Base-by-base conservation (phyloP, 2,888 invertebrate species). In the Tyria jacobaeae region DNA sequence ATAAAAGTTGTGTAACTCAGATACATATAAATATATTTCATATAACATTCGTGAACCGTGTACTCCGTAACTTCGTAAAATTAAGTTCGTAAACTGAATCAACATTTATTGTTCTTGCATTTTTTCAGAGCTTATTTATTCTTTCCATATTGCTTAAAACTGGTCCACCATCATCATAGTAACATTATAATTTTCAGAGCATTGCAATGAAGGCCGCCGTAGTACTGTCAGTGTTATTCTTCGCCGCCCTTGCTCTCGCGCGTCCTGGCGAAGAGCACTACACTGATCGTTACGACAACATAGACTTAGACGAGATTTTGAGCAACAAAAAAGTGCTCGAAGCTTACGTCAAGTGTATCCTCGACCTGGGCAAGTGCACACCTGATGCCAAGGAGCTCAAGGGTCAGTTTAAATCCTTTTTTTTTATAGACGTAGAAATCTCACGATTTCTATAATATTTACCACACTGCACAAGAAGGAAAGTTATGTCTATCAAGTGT, bases 371-470 rank as follows among this genome's bases (percentile, higher is more conserved):
- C 51, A 87, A 82, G 61, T 97, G 97, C 84, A 95, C 96, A 0
- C 92, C 96, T 12, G 96, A 97, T 70, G 96, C 94, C 66, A 94
- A 95, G 74, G 96, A 96, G 86, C 89, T 97, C 0, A 96, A 96
- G 91, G 92, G 97, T 96, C 87, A 93, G 94, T 21, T 21, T 17
- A 21, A 0, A 3, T 17, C 9, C 10, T 17, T 41, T 1, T 3
- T 10, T 41, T 17, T 17, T 41, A 17, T 17, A 17, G 17, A 17
- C n/a, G n/a, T 3, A 7, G 10, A 41, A 17, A 17, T 17, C 17
- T 9, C 17, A 17, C 9, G 2, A 7, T 9, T 7, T 0, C 9
- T 9, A 31, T 7, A 31, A 31, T 31, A 31, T 31, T 31, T n/a
- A n/a, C n/a, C n/a, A n/a, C n/a, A n/a, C n/a, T n/a, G n/a, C n/a